These are phyloP conservation scores for Stichopus horrens DNA, from an alignment of 53 echinoderm and acorn worm genomes.

Conservation along the genomic window DNA sequence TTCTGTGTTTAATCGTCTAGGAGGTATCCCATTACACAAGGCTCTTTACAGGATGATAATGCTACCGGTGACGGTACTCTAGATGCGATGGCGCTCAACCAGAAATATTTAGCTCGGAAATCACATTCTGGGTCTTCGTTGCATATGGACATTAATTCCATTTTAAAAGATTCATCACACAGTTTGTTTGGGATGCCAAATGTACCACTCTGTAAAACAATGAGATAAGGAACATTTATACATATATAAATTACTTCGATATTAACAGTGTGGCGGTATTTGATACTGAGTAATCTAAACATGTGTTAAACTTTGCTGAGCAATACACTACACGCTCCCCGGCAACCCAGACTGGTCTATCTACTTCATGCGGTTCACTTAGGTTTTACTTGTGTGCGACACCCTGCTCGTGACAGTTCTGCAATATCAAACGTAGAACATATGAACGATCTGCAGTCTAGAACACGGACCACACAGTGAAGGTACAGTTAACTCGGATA, in stretches of 20 bases:
- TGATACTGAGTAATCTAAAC: no score
- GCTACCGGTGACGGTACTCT: slow-evolving; percentile 44
- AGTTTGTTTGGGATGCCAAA: slow-evolving; percentile 64
- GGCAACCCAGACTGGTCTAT: no score
- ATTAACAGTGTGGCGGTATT: no score
- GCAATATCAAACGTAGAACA: no score
- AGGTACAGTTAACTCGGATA: no score
- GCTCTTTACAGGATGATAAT: slow-evolving; percentile 61
- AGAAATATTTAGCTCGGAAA: slow-evolving; percentile 83
- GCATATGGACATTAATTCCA: slow-evolving; percentile 75
- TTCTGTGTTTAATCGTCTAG: slow-evolving; percentile 57
- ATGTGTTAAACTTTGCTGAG: no score
- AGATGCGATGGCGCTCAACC: slow-evolving; percentile 71
- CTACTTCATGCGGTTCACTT: no score
- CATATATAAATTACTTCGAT: not conserved
- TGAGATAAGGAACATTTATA: not conserved
- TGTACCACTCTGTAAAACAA: slow-evolving; percentile 61
- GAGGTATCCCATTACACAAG: slow-evolving; percentile 70
- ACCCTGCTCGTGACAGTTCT: no score
- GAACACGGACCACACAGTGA: no score
- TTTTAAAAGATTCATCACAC: slow-evolving; percentile 84
- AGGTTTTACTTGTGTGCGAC: no score
- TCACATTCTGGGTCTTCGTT: slow-evolving; percentile 64
- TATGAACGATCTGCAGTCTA: no score
- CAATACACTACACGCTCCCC: no score